Evolutionary conservation across 2,797 vertebrate genomes (phyloP).

Genomic region (Spinibarbus caldwelli): DNA sequence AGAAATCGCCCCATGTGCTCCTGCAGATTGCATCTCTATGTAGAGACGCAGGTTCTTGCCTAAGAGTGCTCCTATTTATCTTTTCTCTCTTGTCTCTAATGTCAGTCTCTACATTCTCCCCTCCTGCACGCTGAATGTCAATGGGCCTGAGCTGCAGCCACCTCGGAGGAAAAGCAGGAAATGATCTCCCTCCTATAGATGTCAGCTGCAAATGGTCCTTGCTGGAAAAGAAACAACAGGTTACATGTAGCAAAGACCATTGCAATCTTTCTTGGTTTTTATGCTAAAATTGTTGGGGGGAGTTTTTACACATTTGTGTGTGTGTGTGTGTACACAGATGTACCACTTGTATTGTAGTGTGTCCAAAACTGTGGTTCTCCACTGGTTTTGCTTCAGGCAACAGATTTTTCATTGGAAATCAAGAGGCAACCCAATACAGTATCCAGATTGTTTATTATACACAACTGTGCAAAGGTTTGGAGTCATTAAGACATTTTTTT

Average conservation of each 20-base stretch:
- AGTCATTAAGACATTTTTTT: background rate
- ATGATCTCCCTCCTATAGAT: conserved; percentile 25
- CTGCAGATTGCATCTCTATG: conserved; percentile 36
- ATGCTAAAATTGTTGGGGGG: background rate
- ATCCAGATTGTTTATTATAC: background rate
- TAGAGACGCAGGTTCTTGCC: background rate
- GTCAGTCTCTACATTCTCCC: conserved; percentile 51
- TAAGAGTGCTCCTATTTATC: conserved; percentile 22
- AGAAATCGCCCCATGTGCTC: conserved; percentile 27
- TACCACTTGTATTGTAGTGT: background rate
- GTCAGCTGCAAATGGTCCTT: conserved; percentile 8
- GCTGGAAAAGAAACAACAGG: conserved; percentile 7
- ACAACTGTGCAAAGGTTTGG: background rate
- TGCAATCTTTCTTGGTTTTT: conserved; percentile 32
- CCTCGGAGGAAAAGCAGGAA: conserved; percentile 32
- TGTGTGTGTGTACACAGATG: background rate
- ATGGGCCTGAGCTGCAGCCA: conserved; percentile 32
- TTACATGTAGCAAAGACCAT: background rate
- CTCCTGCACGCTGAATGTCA: conserved; percentile 55
- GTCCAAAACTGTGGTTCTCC: background rate
- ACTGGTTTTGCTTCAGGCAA: background rate
- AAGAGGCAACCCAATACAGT: background rate
- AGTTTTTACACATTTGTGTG: conserved; percentile 6
- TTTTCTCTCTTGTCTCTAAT: conserved; percentile 52
- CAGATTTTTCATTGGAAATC: background rate